Conservation (phyloP, 2,797 vertebrate species). For the Phoxinus dragarum region DNA sequence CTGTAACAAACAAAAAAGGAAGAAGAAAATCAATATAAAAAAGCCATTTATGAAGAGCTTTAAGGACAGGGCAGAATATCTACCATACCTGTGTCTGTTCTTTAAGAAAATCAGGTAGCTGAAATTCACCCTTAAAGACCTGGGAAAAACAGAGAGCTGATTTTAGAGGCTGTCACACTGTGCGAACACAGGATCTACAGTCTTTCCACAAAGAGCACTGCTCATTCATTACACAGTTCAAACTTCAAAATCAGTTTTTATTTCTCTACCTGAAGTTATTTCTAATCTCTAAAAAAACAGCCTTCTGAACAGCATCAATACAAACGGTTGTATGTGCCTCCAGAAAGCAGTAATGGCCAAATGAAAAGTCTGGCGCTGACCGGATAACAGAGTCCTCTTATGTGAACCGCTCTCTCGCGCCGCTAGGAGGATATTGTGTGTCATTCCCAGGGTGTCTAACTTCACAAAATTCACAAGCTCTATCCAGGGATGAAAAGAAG, state of each 20-base stretch:
- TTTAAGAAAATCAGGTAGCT: constrained; percentile 93
- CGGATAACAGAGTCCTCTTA: constrained; percentile 30
- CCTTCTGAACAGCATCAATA: not conserved
- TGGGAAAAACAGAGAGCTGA: constrained; percentile 80
- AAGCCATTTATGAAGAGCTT: constrained; percentile 50
- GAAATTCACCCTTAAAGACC: constrained; percentile 99
- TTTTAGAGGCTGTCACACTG: constrained; percentile 68
- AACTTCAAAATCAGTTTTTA: not conserved
- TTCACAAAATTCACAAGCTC: constrained; percentile 47
- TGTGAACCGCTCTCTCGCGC: constrained; percentile 38
- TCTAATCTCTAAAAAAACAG: constrained; percentile 15
- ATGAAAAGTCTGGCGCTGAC: constrained; percentile 14
- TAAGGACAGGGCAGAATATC: constrained; percentile 73
- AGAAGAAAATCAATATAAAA: constrained; percentile 36
- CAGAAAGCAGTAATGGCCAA: constrained; percentile 13
- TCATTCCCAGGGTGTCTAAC: constrained; percentile 54
- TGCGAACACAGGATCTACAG: constrained; percentile 48
- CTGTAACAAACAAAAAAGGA: constrained; percentile 33
- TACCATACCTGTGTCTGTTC: constrained; percentile 91
- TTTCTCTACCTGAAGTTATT: not conserved
- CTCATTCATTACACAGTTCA: not conserved
- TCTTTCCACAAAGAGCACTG: constrained; percentile 19
- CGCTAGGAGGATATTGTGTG: constrained; percentile 41
- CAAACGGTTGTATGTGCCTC: constrained; percentile 21
- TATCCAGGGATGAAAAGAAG: constrained; percentile 36